Evolutionary conservation across 1,140 invertebrate genomes (phyloP).

Genomic region (Diachasma alloeum): DNA sequence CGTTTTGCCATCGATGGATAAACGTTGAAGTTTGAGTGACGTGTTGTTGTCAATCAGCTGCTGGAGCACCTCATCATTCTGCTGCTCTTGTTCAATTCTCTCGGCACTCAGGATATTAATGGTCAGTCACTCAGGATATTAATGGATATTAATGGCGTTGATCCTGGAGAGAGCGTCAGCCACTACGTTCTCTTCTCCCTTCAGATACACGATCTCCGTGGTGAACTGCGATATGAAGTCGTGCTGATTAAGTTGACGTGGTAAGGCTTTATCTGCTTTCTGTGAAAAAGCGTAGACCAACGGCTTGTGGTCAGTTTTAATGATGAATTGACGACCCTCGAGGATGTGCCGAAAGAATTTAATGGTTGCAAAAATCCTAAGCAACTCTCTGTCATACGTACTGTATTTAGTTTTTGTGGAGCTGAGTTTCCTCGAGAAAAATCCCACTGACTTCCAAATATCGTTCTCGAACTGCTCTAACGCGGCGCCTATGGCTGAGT

Average conservation of each 20-base stretch:
- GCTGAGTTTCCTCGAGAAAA: slow-evolving; percentile 22
- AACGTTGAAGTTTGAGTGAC: slow-evolving; percentile 17
- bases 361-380: not conserved
- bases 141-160: not conserved
- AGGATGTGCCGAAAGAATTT: slow-evolving; percentile 29
- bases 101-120: slow-evolving; percentile 13
- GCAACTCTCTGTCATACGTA: slow-evolving; percentile 36
- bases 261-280: not conserved
- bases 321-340: not conserved
- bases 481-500: not conserved
- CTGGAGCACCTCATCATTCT: slow-evolving; percentile 32
- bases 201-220: slow-evolving; percentile 40
- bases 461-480: not conserved
- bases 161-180: slow-evolving; percentile 45
- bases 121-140: slow-evolving; percentile 23
- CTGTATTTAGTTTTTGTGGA: slow-evolving; percentile 36
- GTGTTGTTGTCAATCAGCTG: slow-evolving; percentile 11
- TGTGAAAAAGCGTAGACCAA: slow-evolving; percentile 28
- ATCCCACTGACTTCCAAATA: not conserved
- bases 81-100: slow-evolving; percentile 35
- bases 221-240: slow-evolving; percentile 43
- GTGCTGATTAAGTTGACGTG: slow-evolving; percentile 33
- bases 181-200: slow-evolving; percentile 41
- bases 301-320: not conserved
- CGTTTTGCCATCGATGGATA: not conserved